Conservation (phyloP, 1,140 invertebrate genomes). For the Macrobrachium rosenbergii region DNA sequence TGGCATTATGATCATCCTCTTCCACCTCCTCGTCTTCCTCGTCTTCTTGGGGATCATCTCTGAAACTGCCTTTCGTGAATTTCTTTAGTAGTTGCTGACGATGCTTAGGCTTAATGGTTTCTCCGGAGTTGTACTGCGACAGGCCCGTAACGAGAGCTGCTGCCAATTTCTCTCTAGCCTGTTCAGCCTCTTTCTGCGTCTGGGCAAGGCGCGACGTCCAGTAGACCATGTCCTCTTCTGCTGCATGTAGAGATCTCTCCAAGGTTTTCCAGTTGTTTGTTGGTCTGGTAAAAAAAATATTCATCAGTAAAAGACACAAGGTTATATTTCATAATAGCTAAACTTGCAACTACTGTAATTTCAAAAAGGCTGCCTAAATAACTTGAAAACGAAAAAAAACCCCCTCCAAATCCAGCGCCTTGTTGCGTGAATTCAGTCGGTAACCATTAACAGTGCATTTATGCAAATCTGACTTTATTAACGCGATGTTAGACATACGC, state of each 20-base stretch:
- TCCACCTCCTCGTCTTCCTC: constrained; percentile 1
- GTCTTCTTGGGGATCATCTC: not conserved
- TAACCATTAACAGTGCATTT: no score
- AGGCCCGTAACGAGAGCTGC: constrained; percentile 23
- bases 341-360: not conserved
- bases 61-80: not conserved
- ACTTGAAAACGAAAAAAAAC: no score
- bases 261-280: constrained; percentile 19
- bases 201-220: constrained; percentile 13
- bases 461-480: no score
- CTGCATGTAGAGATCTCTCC: not conserved
- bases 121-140: not conserved
- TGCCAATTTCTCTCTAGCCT: constrained; percentile 40
- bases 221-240: constrained; percentile 33
- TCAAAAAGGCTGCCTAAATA: no score
- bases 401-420: no score
- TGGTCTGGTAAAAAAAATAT: not conserved
- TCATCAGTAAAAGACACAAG: not conserved
- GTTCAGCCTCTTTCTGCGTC: constrained; percentile 37
- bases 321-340: not conserved
- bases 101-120: not conserved
- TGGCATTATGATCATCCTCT: not conserved
- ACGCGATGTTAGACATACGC: no score
- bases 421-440: no score
- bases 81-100: not conserved